Base-by-base conservation (phyloP, 1,140 invertebrate species). In the Apolygus lucorum region DNA sequence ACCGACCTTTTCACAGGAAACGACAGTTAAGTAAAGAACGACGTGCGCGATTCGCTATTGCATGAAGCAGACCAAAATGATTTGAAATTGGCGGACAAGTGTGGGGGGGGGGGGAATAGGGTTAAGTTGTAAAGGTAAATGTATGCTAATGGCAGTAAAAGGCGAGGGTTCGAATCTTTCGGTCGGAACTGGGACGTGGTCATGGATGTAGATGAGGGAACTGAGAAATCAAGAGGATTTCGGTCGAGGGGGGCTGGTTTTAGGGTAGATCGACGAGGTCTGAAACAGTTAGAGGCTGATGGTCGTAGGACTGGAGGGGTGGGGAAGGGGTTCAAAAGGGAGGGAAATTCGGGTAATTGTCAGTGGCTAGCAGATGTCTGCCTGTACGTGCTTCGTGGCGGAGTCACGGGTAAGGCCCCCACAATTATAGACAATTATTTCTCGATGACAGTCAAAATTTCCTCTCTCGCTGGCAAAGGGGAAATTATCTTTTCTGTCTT, bases 311-410 rank as follows among this genome's bases (percentile, higher is more conserved):
- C 8, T 8, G 34, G 34, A 49, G 17, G 8, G 34, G 34, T 49
- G 17, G 34, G 34, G 34, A 17, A 49, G 17, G 34, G 17, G 17
- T 49, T 8, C 8, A 8, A 17, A 59, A 22, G 54, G 27, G 63
- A 11, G 27, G 27, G 28, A 28, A 28, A 27, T 64, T 64, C 63
- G 24, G 63, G 63, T 64, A 64, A 64, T 64, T 64, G 63, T 64
- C 63, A 64, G 22, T 64, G 63, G 63, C 63, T 64, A 64, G 63
- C 63, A 64, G 63, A 64, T 64, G 63, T 64, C 63, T 17, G 63
- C 22, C 14, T 26, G 63, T 64, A 64, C 63, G 63, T 64, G 63
- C 63, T 29, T 27, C 14, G 13, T 24, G 8, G 2, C 11, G 25
- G 8, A 64, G 28, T 27, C 63, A 64, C 63, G 63, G 28, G 2